These are phyloP conservation scores for Tadarida brasiliensis DNA, from an alignment of 2,797 vertebrate genomes.

Conservation along the genomic window DNA sequence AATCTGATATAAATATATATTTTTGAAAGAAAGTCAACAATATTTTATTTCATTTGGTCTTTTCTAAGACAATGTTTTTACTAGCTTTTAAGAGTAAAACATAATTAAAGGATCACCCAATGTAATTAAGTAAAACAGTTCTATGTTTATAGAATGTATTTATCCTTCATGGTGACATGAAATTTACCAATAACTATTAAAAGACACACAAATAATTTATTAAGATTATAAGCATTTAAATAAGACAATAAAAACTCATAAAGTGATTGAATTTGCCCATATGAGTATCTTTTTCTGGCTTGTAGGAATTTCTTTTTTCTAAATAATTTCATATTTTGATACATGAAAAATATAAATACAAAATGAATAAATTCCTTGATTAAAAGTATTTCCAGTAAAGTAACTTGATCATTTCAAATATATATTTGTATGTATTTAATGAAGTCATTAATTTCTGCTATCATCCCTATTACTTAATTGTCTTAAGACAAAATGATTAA, in stretches of 20 bases:
- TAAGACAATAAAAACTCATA: neutral
- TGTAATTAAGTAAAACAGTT: neutral
- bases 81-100: neutral
- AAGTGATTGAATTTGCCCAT: neutral
- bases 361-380: neutral
- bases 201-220: neutral
- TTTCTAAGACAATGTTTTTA: neutral
- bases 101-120: neutral
- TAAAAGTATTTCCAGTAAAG: neutral
- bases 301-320: neutral
- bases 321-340: neutral
- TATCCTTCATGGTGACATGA: neutral
- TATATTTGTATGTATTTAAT: neutral
- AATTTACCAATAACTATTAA: neutral
- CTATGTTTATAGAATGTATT: neutral
- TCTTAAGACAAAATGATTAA: conserved; percentile 4
- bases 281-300: neutral
- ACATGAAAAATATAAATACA: neutral
- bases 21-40: neutral
- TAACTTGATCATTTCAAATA: neutral
- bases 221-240: neutral
- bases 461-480: neutral
- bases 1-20: neutral
- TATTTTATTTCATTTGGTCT: conserved; percentile 14
- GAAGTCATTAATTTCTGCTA: neutral